A percentile compares a stretch with the other conserved stretches of the same genome.
These are phyloP conservation scores for Cheirogaleus major DNA, from an alignment of 2,797 vertebrate genomes.

Conservation along the genomic window DNA sequence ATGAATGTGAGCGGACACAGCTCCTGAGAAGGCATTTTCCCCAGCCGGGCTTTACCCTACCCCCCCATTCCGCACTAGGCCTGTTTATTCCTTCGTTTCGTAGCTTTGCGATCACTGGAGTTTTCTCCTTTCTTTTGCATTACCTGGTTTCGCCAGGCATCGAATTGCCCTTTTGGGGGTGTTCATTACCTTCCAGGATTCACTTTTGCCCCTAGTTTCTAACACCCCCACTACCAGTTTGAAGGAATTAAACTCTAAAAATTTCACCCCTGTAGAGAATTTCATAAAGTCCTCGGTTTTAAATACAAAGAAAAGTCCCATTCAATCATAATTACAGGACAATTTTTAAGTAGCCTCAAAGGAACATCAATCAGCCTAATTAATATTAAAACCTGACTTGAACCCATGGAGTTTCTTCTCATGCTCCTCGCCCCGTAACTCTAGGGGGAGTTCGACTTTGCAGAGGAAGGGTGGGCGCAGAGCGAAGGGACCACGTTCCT, in stretches of 20 bases:
- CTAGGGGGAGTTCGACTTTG: background rate
- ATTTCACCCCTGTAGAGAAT: background rate
- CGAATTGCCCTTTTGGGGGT: no score
- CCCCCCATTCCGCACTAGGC: background rate
- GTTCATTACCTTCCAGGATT: background rate
- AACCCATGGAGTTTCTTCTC: background rate
- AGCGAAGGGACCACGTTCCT: background rate
- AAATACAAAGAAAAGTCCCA: background rate
- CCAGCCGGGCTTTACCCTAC: rapidly evolving
- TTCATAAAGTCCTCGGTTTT: background rate
- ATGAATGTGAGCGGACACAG: rapidly evolving
- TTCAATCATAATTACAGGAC: slow-evolving; percentile 49
- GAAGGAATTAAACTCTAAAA: background rate
- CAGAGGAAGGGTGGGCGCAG: background rate
- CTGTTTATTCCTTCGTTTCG: background rate
- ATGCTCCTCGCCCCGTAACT: background rate
- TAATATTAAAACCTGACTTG: slow-evolving; percentile 17
- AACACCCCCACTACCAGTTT: background rate
- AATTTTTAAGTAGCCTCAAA: slow-evolving; percentile 45
- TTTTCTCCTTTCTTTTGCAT: background rate
- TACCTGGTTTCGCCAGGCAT: background rate
- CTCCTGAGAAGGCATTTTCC: background rate
- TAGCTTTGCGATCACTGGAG: background rate
- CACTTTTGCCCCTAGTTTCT: background rate
- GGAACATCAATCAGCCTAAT: background rate